Percentiles rank a stretch among this genome's conserved stretches.
These are phyloP conservation scores for Oppia nitens DNA, from an alignment of 1,140 invertebrate species.

Conservation along the genomic window DNA sequence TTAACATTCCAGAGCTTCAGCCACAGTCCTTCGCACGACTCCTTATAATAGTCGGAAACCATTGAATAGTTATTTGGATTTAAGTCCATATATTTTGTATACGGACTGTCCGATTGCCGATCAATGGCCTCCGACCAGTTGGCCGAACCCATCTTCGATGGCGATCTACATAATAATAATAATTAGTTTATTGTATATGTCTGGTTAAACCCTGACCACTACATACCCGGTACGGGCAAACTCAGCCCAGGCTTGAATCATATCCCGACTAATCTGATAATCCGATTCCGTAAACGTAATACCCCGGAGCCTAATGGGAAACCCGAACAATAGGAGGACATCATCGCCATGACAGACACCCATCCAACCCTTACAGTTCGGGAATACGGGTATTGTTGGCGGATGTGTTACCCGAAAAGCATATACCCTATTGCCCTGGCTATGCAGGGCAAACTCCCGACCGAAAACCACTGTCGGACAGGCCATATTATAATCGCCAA, in stretches of 20 bases:
- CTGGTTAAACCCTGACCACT: no score
- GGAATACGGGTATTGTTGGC: constrained; percentile 24
- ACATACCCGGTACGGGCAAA: constrained; percentile 18
- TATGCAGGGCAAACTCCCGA: background rate
- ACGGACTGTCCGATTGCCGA: background rate
- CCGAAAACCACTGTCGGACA: constrained; percentile 6
- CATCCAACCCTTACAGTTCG: constrained; percentile 47
- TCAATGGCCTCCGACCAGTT: background rate
- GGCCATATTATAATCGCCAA: constrained; percentile 9
- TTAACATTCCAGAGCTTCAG: background rate
- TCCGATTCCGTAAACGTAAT: constrained; percentile 15
- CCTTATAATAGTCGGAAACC: background rate
- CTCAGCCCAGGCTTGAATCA: constrained; percentile 19
- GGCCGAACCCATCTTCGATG: background rate
- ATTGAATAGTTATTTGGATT: constrained; percentile 6
- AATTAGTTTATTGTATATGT: no score
- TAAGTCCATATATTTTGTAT: constrained; percentile 1
- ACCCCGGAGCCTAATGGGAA: constrained; percentile 8
- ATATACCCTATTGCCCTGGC: background rate
- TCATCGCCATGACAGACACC: constrained; percentile 91
- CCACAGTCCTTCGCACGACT: background rate
- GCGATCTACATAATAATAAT: background rate
- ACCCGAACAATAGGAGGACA: constrained; percentile 79
- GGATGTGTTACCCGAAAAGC: constrained; percentile 2
- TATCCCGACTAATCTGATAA: constrained; percentile 14